Percentiles rank a stretch among this genome's conserved stretches.
Evolutionary conservation across 2,888 invertebrate species (phyloP).

Genomic region (Noctua janthina): DNA sequence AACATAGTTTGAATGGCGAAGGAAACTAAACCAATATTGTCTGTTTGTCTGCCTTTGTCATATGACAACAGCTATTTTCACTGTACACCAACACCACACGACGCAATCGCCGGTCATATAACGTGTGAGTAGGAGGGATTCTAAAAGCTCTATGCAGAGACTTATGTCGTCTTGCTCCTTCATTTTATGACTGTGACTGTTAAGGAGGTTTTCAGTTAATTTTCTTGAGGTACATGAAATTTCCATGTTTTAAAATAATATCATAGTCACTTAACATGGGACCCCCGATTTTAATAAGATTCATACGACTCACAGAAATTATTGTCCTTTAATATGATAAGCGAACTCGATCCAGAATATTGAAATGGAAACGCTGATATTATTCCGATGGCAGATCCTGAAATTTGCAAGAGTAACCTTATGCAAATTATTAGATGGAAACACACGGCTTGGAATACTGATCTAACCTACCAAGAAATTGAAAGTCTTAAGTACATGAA

Average conservation of each 20-base stretch:
- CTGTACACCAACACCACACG: not conserved
- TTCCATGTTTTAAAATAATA: not conserved
- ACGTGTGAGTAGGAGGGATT: not conserved
- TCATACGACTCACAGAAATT: constrained; percentile 21
- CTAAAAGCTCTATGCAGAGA: not conserved
- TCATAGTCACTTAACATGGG: not conserved
- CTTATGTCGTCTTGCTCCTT: not conserved
- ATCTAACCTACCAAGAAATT: not conserved
- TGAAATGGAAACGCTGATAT: constrained; percentile 58
- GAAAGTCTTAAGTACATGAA: not conserved
- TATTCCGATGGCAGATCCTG: constrained; percentile 60
- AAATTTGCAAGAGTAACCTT: constrained; percentile 67
- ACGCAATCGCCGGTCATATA: not conserved
- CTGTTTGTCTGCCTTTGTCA: not conserved
- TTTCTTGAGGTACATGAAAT: not conserved
- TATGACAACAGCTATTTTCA: constrained; percentile 7
- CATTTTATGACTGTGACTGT: not conserved
- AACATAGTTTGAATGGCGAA: constrained; percentile 11
- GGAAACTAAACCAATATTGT: not conserved
- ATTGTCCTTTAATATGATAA: constrained; percentile 46
- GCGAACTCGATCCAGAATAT: constrained; percentile 53
- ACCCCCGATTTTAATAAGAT: constrained; percentile 31
- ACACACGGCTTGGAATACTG: constrained; percentile 13
- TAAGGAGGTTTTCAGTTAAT: not conserved
- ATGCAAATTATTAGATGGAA: constrained; percentile 60